Percentiles rank a stretch among this genome's conserved stretches.
These are phyloP conservation scores for Parotia lawesii DNA, from an alignment of 2,113 vertebrate species.

Conservation along the genomic window DNA sequence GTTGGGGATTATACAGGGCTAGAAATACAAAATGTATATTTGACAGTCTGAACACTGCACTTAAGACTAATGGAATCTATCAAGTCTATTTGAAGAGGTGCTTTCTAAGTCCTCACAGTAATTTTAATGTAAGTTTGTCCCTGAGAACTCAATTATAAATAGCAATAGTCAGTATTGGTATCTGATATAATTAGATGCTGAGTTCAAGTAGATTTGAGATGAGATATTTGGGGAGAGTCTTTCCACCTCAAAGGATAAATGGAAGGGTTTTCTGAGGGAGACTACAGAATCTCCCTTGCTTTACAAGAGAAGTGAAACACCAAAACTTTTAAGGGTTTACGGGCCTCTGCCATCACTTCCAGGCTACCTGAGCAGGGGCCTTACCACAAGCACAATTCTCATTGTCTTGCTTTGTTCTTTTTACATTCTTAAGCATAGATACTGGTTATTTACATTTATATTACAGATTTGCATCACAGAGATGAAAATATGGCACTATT, in stretches of 20 bases:
- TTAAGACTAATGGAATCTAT: slow-evolving; percentile 2
- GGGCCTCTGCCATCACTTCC: neutral
- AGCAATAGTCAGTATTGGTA: neutral
- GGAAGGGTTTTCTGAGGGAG: neutral
- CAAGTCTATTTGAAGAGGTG: slow-evolving; percentile 14
- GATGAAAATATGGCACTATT: neutral
- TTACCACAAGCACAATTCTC: neutral
- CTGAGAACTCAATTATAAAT: slow-evolving; percentile 1
- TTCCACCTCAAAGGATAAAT: neutral
- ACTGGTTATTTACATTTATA: neutral
- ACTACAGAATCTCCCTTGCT: neutral
- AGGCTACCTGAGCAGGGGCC: neutral
- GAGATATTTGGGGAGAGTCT: neutral
- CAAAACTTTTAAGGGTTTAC: neutral
- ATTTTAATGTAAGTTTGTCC: neutral
- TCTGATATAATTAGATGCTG: neutral
- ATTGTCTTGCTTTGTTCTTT: neutral
- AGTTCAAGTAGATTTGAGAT: neutral
- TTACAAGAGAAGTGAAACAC: neutral
- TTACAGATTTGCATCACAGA: neutral
- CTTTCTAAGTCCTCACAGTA: neutral
- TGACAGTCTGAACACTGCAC: neutral
- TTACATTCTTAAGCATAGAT: neutral
- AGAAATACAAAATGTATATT: slow-evolving; percentile 5
- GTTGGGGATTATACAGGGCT: neutral